Evolutionary conservation across 2,888 invertebrate genomes (phyloP).

Genomic region (Synergus gifuensis): DNA sequence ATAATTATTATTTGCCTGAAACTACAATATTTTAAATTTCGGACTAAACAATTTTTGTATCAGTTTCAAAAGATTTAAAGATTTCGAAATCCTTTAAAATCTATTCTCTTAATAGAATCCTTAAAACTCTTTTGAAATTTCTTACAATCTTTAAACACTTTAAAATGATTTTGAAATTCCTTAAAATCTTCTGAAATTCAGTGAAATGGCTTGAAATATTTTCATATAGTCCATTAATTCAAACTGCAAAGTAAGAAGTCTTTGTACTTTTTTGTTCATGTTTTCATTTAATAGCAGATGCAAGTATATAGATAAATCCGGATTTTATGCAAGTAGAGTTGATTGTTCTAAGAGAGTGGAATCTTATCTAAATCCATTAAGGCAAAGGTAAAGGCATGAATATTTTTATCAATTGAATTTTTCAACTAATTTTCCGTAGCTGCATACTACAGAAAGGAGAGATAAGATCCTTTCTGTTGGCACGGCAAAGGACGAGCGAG

Average conservation of each 20-base stretch:
- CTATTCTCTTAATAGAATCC: no score
- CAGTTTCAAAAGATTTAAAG: no score
- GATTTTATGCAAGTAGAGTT: background rate
- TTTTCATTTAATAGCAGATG: background rate
- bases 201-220: no score
- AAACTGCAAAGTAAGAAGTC: background rate
- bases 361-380: constrained; percentile 34
- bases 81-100: no score
- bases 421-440: constrained; percentile 36
- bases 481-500: constrained; percentile 34
- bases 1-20: no score
- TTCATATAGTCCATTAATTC: background rate
- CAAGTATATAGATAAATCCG: constrained; percentile 4
- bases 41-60: no score
- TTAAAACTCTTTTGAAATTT: no score
- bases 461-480: constrained; percentile 35
- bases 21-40: no score
- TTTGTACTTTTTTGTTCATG: background rate
- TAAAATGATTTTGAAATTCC: no score
- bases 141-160: no score
- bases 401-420: constrained; percentile 31
- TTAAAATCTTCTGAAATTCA: no score
- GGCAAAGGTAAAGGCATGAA: constrained; percentile 7
- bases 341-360: constrained; percentile 27
- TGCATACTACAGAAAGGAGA: constrained; percentile 18